Percentiles rank a stretch among this genome's conserved stretches.
phyloP scores from a whole-genome alignment of 2,797 vertebrate genomes.

The Melanotaenia trifasciata region DNA sequence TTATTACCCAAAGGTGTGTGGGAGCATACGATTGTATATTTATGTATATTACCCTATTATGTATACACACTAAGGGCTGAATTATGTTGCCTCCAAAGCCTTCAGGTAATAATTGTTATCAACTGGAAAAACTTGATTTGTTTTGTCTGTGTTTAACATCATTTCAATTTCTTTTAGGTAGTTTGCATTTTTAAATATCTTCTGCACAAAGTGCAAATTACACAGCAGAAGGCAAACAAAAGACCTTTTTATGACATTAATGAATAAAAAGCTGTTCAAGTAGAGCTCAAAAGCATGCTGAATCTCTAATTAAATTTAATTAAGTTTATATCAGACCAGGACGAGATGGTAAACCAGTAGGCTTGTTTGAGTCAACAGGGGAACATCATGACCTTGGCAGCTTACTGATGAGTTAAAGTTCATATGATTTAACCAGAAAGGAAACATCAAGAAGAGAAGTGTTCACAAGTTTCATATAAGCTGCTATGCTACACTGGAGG shows the following conservation, averaged over 20 bases:
- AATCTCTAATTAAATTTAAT: background rate
- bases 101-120: background rate
- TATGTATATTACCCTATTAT: background rate
- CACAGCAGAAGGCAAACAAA: background rate
- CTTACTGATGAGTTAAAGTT: slow-evolving; percentile 21
- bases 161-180: background rate
- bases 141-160: background rate
- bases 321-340: background rate
- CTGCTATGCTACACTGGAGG: background rate
- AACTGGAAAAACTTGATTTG: background rate
- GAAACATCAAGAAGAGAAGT: background rate
- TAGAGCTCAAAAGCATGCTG: background rate
- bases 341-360: background rate
- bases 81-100: slow-evolving; percentile 3
- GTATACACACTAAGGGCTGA: slow-evolving; percentile 5
- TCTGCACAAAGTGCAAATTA: background rate
- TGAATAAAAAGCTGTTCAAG: background rate
- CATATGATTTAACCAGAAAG: background rate
- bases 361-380: slow-evolving; percentile 5
- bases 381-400: slow-evolving; percentile 11
- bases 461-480: background rate
- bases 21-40: slow-evolving; percentile 13
- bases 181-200: background rate
- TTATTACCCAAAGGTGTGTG: background rate
- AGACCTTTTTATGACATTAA: background rate